A percentile compares a stretch with the other conserved stretches of the same genome.
These are phyloP conservation scores for Mus caroli DNA, from an alignment of 2,797 vertebrate genomes.

Conservation along the genomic window DNA sequence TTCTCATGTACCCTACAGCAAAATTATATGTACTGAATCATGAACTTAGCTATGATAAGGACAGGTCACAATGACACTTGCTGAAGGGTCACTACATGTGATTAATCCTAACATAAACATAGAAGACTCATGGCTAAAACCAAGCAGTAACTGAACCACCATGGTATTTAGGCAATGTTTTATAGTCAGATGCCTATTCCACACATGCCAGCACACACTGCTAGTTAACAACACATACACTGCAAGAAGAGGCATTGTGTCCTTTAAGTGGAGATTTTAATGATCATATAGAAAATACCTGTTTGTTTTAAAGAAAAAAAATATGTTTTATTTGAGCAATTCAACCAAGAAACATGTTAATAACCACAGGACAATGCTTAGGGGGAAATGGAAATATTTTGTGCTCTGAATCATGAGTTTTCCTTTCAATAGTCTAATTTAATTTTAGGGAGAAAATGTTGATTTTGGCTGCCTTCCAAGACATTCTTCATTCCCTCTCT, in stretches of 20 bases:
- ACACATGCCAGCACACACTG: not conserved
- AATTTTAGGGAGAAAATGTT: conserved; percentile 46
- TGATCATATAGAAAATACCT: not conserved
- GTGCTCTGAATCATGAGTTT: not conserved
- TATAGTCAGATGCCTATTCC: not conserved
- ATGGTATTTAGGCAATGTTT: not conserved
- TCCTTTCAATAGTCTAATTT: conserved; percentile 56
- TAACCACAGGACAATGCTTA: conserved; percentile 12
- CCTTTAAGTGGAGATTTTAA: not conserved
- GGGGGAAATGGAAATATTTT: not conserved
- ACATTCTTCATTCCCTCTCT: conserved; percentile 4
- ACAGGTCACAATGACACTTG: conserved; percentile 14
- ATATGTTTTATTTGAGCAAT: conserved; percentile 22
- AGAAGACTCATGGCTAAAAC: conserved; percentile 44
- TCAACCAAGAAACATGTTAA: not conserved
- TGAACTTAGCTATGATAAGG: conserved; percentile 7
- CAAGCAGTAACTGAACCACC: not conserved
- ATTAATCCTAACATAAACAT: conserved; percentile 53
- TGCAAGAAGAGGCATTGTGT: not conserved
- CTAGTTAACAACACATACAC: not conserved
- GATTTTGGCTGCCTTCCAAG: conserved; percentile 16
- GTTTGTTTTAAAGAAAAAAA: not conserved
- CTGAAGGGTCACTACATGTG: not conserved
- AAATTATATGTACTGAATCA: not conserved
- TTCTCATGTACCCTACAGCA: not conserved